phyloP scores from a whole-genome alignment of 2,888 invertebrate species.

The Perdita meconis region DNA sequence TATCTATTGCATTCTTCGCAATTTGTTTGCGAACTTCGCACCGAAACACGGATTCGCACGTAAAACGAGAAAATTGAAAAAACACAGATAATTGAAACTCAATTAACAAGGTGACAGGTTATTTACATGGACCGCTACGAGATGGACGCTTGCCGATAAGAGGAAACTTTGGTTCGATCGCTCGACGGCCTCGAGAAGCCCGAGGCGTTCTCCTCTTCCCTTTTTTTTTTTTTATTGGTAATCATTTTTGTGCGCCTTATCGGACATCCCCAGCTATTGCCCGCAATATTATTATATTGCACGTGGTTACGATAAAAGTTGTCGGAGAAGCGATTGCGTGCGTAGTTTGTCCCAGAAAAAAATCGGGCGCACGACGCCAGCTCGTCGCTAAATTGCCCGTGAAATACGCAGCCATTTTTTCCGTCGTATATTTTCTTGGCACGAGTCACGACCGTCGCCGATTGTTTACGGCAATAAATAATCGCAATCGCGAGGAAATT shows the following conservation, averaged over 20 bases:
- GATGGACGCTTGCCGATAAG: conserved; percentile 12
- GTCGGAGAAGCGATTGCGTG: conserved; percentile 29
- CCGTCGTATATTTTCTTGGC: conserved; percentile 8
- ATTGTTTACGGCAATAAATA: conserved; percentile 54
- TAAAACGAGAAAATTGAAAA: background rate
- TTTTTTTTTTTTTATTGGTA: background rate
- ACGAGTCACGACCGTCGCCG: background rate
- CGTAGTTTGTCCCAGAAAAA: background rate
- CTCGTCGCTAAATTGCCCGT: conserved; percentile 37
- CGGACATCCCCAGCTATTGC: conserved; percentile 18
- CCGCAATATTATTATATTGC: conserved; percentile 20
- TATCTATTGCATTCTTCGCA: too few relatives aligned
- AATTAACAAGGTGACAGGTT: conserved; percentile 29
- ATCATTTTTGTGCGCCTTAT: conserved; percentile 31
- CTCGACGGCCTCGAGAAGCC: background rate
- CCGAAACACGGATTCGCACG: background rate
- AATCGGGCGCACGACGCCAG: background rate
- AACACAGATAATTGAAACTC: background rate
- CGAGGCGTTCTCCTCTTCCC: background rate
- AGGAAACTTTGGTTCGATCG: background rate
- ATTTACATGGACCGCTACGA: conserved; percentile 14
- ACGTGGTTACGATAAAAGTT: conserved; percentile 32
- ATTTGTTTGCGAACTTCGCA: background rate
- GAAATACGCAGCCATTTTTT: conserved; percentile 32
- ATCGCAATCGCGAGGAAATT: conserved; percentile 45